Evolutionary conservation across 2,797 vertebrate genomes (phyloP).

Genomic region (Novumbra hubbsi): DNA sequence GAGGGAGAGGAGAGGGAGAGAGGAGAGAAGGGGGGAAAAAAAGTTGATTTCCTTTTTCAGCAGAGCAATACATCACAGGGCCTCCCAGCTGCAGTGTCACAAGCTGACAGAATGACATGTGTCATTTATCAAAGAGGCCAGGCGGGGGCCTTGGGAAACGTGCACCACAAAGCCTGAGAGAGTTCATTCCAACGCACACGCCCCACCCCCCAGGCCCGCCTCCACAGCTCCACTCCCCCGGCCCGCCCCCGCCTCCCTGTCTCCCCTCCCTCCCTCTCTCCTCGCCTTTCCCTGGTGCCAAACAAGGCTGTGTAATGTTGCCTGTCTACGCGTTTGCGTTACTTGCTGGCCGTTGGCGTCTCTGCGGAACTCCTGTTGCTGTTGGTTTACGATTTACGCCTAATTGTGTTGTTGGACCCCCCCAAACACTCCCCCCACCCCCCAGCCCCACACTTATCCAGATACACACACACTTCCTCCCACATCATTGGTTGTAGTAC

Average conservation of each 20-base stretch:
- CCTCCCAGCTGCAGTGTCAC: slow-evolving; percentile 98
- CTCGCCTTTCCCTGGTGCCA: slow-evolving; percentile 85
- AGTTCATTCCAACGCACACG: slow-evolving; percentile 90
- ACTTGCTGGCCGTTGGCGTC: neutral
- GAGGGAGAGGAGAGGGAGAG: slow-evolving; percentile 32
- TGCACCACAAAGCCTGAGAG: slow-evolving; percentile 96
- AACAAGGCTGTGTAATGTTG: slow-evolving; percentile 87
- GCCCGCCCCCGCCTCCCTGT: neutral
- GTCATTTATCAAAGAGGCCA: slow-evolving; percentile 99
- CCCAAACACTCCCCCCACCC: no score
- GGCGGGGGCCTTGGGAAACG: slow-evolving; percentile 95
- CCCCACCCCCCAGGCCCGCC: slow-evolving; percentile 70
- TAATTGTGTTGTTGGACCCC: neutral
- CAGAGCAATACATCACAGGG: slow-evolving; percentile 91
- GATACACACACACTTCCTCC: neutral
- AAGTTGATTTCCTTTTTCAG: slow-evolving; percentile 96
- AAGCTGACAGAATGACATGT: slow-evolving; percentile 99
- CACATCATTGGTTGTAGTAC: neutral
- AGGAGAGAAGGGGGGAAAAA: slow-evolving; percentile 66
- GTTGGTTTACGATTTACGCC: neutral
- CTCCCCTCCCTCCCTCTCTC: slow-evolving; percentile 55
- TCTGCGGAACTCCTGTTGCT: slow-evolving; percentile 1
- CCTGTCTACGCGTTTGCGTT: slow-evolving; percentile 75
- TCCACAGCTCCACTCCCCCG: neutral
- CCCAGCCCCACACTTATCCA: no score